Evolutionary conservation across 2,113 vertebrate species (phyloP), one percentile per base, ranked within the genome.

Genomic region (Motacilla alba): DNA sequence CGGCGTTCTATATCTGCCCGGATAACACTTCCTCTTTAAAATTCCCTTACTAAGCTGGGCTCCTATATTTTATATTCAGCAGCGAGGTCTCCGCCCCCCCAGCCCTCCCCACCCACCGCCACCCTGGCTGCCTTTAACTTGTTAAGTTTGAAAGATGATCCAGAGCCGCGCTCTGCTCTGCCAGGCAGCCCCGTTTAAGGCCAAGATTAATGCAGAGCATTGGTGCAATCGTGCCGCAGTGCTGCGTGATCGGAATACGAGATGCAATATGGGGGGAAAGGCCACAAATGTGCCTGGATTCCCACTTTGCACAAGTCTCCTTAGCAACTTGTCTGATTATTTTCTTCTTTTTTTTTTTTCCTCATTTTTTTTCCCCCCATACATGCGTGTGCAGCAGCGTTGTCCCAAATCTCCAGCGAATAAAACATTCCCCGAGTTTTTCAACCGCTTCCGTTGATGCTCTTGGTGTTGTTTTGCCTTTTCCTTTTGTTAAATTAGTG

Each of bases 191-290:
- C 97, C 97, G 89, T 98, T 96, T 98, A 98, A 97, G 98, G 98
- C 98, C 98, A 97, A 98, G 98, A 98, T 99, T 98, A 98, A 98
- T 98, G 98, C 98, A 97, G 98, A 97, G 98, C 98, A 98, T 98
- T 98, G 98, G 98, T 98, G 98, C 98, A 97, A 83, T 75, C 96
- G 95, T 98, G 98, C 98, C 97, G 98, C 98, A 99, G 98, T 98
- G 98, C 96, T 97, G 98, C 98, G 98, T 99, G 98, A 98, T 98
- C 98, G 92, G 99, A 99, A 99, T 99, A 95, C 98, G 74, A 97
- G 98, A 98, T 98, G 98, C 93, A 96, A 88, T 62, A 53, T 27
- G 66, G 95, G 97, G 96, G 97, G 97, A 97, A 96, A 98, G 98
- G 98, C 96, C 98, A 96, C 89, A 96, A 97, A 94, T 97, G 96